Evolutionary conservation across 2,888 invertebrate genomes (phyloP), one percentile per base, ranked within the genome.

Genomic region (Drosophila austrosaltans): DNA sequence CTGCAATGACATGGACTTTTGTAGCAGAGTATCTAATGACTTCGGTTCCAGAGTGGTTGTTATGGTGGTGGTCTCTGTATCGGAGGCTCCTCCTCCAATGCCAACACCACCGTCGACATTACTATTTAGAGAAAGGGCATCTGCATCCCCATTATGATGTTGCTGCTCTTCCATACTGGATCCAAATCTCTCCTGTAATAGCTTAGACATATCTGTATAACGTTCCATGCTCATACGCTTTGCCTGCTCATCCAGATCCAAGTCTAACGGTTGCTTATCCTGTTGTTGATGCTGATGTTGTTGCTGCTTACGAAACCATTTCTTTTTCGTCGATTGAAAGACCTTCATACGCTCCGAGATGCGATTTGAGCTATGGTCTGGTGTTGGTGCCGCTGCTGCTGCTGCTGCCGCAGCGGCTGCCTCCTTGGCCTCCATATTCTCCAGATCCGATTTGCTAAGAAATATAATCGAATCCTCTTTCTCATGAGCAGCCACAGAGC

Each of bases 201-300:
- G 92, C 88, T 95, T 95, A 3, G 95, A 94, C 95, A 95, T 95
- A 78, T 95, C 95, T 89, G 95, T 95, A 76, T 95, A 95, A 57
- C 95, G 93, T 84, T 95, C 95, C 90, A 95, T 95, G 71, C 95
- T 95, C 91, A 94, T 94, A 77, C 95, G 94, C 86, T 95, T 95
- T 70, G 95, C 94, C 63, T 94, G 94, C 66, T 93, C 92, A 90
- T 95, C 95, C 71, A 95, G 93, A 66, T 94, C 94, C 2, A 93
- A 70, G 69, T 90, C 73, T 71, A 69, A 12, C 10, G 12, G 57
- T 5, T 61, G 63, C 16, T 77, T 65, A 8, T 76, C 57, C 2
- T 62, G 63, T 2, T 72, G 68, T 3, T 76, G 79, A 36, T 36
- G 7, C 2, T 75, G 63, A 40, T 92, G 92, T 2, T 91, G 91